These are phyloP conservation scores for Lutraria rhynchaena DNA, from an alignment of 1,140 invertebrate species.

Conservation along the genomic window DNA sequence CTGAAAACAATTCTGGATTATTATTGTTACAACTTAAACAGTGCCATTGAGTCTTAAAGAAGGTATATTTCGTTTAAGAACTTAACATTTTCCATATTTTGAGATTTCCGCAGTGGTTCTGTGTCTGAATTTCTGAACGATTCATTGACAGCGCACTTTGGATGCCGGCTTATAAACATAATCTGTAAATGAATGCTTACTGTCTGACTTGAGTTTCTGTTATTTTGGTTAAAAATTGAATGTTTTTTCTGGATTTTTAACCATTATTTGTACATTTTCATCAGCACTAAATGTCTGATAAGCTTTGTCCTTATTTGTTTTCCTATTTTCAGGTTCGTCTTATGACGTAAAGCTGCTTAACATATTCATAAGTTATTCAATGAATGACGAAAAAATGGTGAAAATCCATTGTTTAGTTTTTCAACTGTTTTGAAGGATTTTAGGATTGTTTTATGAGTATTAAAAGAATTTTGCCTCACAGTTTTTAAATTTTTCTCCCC, in stretches of 20 bases:
- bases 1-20: neutral
- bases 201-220: neutral
- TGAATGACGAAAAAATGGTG: neutral
- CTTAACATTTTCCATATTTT: neutral
- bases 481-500: neutral
- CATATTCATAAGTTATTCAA: slow-evolving; percentile 54
- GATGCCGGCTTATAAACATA: no score
- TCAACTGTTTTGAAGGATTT: no score
- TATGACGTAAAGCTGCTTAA: slow-evolving; percentile 44
- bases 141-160: no score
- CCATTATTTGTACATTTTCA: neutral
- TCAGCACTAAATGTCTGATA: neutral
- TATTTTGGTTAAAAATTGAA: neutral
- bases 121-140: neutral
- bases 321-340: neutral
- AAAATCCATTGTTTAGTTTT: neutral
- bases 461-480: neutral
- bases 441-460: neutral
- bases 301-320: neutral
- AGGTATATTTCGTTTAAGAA: neutral
- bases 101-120: neutral
- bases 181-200: neutral
- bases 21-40: neutral
- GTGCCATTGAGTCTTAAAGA: neutral
- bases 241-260: neutral